Conservation (phyloP, 1,140 invertebrate species). For the Drosophila subobscura region DNA sequence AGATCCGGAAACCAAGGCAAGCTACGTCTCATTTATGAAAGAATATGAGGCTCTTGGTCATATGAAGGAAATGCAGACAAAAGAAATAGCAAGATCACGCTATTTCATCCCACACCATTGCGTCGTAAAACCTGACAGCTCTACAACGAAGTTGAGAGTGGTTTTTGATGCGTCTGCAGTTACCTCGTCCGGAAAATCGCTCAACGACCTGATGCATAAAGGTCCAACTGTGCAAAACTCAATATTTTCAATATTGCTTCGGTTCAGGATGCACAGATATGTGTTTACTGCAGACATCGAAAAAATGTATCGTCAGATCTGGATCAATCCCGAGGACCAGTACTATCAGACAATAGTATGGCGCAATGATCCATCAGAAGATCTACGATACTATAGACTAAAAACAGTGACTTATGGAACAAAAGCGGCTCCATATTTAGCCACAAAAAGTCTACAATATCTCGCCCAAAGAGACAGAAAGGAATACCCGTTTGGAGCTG, state of each 20-base stretch:
- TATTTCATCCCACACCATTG: slow-evolving; percentile 2
- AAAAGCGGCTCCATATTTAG: slow-evolving; percentile 9
- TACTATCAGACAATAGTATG: slow-evolving; percentile 77
- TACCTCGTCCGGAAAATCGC: neutral
- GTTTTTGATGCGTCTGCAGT: neutral
- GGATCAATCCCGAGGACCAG: slow-evolving; percentile 52
- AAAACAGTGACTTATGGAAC: slow-evolving; percentile 61
- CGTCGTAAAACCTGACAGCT: neutral
- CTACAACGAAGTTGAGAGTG: neutral
- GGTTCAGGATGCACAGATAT: neutral
- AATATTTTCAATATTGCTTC: too few relatives aligned
- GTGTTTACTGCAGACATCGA: slow-evolving; percentile 15
- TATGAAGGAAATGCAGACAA: slow-evolving; percentile 46
- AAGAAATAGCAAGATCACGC: neutral
- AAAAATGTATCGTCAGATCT: slow-evolving; percentile 82
- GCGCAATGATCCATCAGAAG: slow-evolving; percentile 46
- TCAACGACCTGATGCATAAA: neutral
- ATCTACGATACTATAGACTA: slow-evolving; percentile 25
- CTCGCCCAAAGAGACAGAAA: neutral
- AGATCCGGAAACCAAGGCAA: slow-evolving; percentile 1
- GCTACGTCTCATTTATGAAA: slow-evolving; percentile 59
- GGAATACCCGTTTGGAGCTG: too few relatives aligned
- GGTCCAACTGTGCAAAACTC: neutral
- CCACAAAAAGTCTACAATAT: neutral
- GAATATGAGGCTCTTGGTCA: slow-evolving; percentile 71